These are phyloP conservation scores for Nibea albiflora DNA, from an alignment of 2,113 vertebrate genomes.

Conservation along the genomic window DNA sequence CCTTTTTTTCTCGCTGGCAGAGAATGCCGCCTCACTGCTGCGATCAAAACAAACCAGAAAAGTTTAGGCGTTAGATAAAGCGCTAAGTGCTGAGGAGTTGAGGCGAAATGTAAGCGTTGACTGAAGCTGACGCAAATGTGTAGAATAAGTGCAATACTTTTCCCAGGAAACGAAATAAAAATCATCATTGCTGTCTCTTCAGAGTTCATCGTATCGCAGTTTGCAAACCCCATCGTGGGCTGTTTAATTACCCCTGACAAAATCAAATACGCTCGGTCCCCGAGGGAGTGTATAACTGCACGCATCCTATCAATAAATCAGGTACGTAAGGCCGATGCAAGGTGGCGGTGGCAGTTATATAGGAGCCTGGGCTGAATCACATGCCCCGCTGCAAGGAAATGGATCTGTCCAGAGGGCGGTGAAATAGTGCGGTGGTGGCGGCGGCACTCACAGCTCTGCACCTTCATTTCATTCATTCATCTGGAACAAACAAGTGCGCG, in stretches of 20 bases:
- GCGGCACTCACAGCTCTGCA: slow-evolving; percentile 60
- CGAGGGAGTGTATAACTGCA: slow-evolving; percentile 62
- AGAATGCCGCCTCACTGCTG: slow-evolving; percentile 25
- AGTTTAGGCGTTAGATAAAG: background rate
- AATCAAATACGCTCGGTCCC: slow-evolving; percentile 71
- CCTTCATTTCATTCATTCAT: slow-evolving; percentile 81
- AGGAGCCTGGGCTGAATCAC: slow-evolving; percentile 60
- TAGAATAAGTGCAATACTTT: slow-evolving; percentile 46
- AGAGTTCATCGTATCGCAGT: slow-evolving; percentile 63
- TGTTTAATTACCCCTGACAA: slow-evolving; percentile 75
- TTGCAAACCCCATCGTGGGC: slow-evolving; percentile 26
- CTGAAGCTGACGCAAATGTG: slow-evolving; percentile 46
- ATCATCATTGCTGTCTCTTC: slow-evolving; percentile 4
- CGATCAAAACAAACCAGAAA: slow-evolving; percentile 29
- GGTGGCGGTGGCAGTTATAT: slow-evolving; percentile 73
- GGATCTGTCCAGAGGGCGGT: slow-evolving; percentile 68
- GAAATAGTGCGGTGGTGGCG: slow-evolving; percentile 76
- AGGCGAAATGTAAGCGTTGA: slow-evolving; percentile 9
- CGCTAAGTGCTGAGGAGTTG: slow-evolving; percentile 14
- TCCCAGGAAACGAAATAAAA: slow-evolving; percentile 17
- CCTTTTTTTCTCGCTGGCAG: slow-evolving; percentile 43
- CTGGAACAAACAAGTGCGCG: slow-evolving; percentile 63
- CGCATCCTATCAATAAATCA: slow-evolving; percentile 76
- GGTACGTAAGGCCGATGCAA: slow-evolving; percentile 39
- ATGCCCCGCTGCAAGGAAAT: slow-evolving; percentile 71